Base-by-base conservation (phyloP, 2,888 invertebrate genomes). In the Calameuta filiformis region DNA sequence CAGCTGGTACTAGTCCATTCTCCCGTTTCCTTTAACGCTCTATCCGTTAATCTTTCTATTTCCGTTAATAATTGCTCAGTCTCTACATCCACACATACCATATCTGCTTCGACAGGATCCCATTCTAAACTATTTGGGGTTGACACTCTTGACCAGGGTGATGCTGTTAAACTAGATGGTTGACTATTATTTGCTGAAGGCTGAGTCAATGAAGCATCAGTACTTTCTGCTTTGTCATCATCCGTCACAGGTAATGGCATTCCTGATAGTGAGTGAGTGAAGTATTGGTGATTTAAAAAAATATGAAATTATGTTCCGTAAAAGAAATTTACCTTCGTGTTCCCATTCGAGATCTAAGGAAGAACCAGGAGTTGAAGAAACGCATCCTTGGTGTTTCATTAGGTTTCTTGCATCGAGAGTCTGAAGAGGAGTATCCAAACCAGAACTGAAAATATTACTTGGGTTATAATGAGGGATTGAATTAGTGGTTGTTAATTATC, bases 291-390 rank as follows among this genome's bases (percentile, higher is more conserved):
- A 23, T n/a, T 75, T 40, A 23, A 56, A 9, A 9, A 11, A 68
- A 76, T n/a, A 68, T n/a, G 3, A 76, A 75, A n/a, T 75, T n/a
- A 12, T 4, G 56, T n/a, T 33, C n/a, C 3, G 30, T 33, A 9
- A 15, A n/a, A 23, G 12, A n/a, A 31, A 69, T 4, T 76, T 80
- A 90, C 90, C 93, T 92, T 95, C 95, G 86, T 95, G 94, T 90
- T 95, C 95, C 95, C 95, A 95, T 90, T 95, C 95, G 78, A 95
- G 91, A 87, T 95, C 95, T 78, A 95, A 89, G 6, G 95, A 95
- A 85, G 94, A 95, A n/a, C 93, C 94, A 40, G 95, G 93, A 37
- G 95, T 95, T 69, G 93, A 93, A 71, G 93, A 92, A 84, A 89
- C 89, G 85, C 85, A 90, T 75, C 90, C 87, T 80, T 92, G 89